A percentile compares a stretch with the other conserved stretches of the same genome.
Conservation (phyloP, 2,113 vertebrate species). For the Electrona antarctica region DNA sequence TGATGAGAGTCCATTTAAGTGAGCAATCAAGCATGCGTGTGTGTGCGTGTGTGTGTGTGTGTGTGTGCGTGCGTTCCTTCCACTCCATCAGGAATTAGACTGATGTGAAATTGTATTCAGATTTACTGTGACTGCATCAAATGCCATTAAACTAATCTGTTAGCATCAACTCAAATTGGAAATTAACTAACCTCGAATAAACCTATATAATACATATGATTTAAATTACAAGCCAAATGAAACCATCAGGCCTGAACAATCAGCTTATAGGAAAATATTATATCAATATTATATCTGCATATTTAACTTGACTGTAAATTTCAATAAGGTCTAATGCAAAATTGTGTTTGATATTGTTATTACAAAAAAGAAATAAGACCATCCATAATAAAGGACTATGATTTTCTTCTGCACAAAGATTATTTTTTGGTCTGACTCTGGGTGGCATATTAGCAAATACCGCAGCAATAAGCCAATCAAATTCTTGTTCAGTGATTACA, state of each 20-base stretch:
- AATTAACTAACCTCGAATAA: neutral
- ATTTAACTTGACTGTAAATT: too few relatives aligned
- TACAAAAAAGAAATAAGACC: too few relatives aligned
- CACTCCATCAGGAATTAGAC: neutral
- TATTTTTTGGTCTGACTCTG: too few relatives aligned
- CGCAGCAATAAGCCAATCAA: too few relatives aligned
- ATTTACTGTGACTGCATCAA: neutral
- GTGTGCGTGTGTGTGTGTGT: neutral
- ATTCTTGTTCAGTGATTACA: too few relatives aligned
- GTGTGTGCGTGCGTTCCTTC: neutral
- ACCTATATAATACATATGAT: neutral
- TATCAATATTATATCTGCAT: neutral
- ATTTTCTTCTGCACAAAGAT: too few relatives aligned
- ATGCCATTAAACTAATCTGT: neutral
- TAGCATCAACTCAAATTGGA: neutral
- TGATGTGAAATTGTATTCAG: neutral
- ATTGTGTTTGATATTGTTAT: too few relatives aligned
- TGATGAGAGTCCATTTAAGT: neutral
- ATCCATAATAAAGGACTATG: too few relatives aligned
- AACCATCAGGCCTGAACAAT: slow-evolving; percentile 2
- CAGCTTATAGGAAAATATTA: slow-evolving; percentile 10
- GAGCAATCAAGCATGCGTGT: neutral
- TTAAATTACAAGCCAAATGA: neutral
- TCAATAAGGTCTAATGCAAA: too few relatives aligned
- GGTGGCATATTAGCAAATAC: too few relatives aligned